phyloP scores from a whole-genome alignment of 2,888 invertebrate genomes.

The Blastobasis lacticolella region DNA sequence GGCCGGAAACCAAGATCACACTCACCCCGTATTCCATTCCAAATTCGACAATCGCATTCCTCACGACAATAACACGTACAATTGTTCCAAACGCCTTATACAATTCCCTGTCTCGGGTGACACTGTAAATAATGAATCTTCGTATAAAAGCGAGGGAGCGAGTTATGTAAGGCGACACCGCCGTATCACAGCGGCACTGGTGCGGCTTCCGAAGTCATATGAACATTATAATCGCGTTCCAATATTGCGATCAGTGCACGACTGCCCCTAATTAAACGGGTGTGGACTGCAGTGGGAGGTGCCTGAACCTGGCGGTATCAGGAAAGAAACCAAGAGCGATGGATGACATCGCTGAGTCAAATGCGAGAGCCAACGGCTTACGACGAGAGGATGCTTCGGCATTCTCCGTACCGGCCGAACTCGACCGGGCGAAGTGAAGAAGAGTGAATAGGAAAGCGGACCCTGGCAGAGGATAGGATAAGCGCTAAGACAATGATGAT shows the following conservation, averaged over 20 bases:
- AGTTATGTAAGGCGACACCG: conserved; percentile 63
- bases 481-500: no score
- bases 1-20: no score
- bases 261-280: conserved; percentile 64
- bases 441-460: no score
- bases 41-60: no score
- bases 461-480: background rate
- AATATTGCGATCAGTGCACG: conserved; percentile 69
- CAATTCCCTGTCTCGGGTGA: no score
- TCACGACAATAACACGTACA: no score
- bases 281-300: background rate
- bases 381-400: background rate
- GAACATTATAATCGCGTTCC: conserved; percentile 73
- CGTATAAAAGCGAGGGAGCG: conserved; percentile 28
- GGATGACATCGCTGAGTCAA: no score
- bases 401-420: no score
- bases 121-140: conserved; percentile 1
- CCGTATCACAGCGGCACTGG: conserved; percentile 53
- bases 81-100: no score
- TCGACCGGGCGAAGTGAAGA: background rate
- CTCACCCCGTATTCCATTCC: no score
- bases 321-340: no score
- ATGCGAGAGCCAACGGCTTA: background rate
- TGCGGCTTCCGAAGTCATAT: conserved; percentile 73
- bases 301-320: no score